Conservation (phyloP, 2,888 invertebrate species). For the Flexamia atlantica region DNA sequence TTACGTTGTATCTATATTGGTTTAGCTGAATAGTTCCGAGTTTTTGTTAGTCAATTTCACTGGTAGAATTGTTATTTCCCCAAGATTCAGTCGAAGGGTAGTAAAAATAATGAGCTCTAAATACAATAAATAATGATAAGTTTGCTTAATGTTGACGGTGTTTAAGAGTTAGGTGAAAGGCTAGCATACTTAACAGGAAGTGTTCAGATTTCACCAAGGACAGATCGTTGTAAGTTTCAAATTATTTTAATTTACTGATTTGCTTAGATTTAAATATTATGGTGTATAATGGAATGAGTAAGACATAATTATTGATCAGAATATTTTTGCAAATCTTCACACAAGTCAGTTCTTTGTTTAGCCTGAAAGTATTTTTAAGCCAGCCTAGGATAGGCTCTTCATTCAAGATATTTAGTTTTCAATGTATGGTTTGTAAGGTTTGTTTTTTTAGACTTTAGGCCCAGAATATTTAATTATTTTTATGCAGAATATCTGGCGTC, state of each 20-base stretch:
- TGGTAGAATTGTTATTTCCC: background rate
- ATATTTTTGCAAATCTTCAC: too few relatives aligned
- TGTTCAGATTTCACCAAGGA: constrained; percentile 58
- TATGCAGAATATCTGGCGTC: too few relatives aligned
- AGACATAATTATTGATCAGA: too few relatives aligned
- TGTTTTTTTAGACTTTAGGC: too few relatives aligned
- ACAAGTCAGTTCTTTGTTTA: too few relatives aligned
- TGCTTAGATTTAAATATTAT: too few relatives aligned
- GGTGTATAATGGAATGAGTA: too few relatives aligned
- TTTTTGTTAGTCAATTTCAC: background rate
- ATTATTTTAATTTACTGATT: background rate
- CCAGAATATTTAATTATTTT: too few relatives aligned
- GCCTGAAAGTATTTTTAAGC: too few relatives aligned
- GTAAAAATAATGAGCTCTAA: constrained; percentile 26
- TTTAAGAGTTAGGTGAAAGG: constrained; percentile 39
- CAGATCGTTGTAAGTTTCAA: constrained; percentile 46
- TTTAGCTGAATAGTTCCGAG: constrained; percentile 1
- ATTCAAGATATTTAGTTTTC: too few relatives aligned
- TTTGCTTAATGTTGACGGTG: background rate
- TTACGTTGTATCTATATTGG: background rate
- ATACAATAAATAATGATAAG: background rate
- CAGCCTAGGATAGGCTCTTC: too few relatives aligned
- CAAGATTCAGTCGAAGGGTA: background rate
- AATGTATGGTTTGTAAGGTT: too few relatives aligned
- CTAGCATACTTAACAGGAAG: constrained; percentile 54